Base-by-base conservation (phyloP, 2,797 vertebrate species). In the Pachyuromys duprasi region DNA sequence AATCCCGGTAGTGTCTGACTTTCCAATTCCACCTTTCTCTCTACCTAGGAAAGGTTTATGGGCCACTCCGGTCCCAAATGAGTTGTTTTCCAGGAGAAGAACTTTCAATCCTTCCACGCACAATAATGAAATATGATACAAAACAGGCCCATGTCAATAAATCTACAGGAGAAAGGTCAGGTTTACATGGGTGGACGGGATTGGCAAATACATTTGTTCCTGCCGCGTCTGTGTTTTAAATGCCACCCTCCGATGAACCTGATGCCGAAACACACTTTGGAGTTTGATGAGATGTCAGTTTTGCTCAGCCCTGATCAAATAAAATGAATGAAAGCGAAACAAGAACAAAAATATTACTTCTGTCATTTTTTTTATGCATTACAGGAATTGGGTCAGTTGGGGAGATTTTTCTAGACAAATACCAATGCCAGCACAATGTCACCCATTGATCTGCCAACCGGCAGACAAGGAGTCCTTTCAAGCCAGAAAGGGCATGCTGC, bases 251-350 rank as follows among this genome's bases (percentile, higher is more conserved):
- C 97, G 87, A 98, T 98, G 98, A 98, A 98, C 98, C 98, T 89
- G 89, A 90, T 90, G 92, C 96, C 95, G 98, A 98, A 98, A 98
- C 97, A 98, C 97, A 98, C 98, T 98, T 97, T 97, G 95, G 92
- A 94, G 95, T 98, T 98, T 99, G 98, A 99, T 98, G 98, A 98
- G 98, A 98, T 99, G 98, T 99, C 99, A 98, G 97, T 98, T 98
- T 98, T 98, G 97, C 98, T 99, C 98, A 98, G 98, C 90, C 92
- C 98, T 98, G 98, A 99, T 99, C 98, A 99, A 98, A 98, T 98
- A 98, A 98, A 98, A 98, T 98, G 98, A 99, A 98, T 98, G 98
- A 97, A 98, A 98, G 98, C 95, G 98, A 98, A 98, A 98, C 98
- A 98, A 98, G 98, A 98, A 98, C 98, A 98, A 98, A 99, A 98